Evolutionary conservation across 2,113 vertebrate genomes (phyloP), one percentile per base, ranked within the genome.

Genomic region (Trachemys scripta): DNA sequence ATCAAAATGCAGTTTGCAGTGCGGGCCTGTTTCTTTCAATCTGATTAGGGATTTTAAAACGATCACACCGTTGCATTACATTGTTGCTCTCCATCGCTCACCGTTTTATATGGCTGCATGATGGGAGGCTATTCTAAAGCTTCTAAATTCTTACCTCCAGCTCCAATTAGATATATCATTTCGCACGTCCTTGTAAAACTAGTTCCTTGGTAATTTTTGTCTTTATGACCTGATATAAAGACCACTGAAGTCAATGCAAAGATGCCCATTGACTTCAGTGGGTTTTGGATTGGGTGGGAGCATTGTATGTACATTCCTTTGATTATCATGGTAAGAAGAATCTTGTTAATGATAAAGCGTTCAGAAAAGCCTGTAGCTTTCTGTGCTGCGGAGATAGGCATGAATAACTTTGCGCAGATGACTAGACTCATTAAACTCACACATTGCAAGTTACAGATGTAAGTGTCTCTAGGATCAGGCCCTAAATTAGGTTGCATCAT

Each of bases 381-480:
- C 89, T 72, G 38, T 42, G 38, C 38, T 76, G 72, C 72, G 24
- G 42, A 42, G 22, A 45, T 45, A 76, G 38, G 38, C 38, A 45
- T 25, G 24, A 42, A 76, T 45, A 76, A 76, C 38, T 76, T 76
- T 76, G 7, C 22, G 27, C 72, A 2, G 54, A 1, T 0, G 31
- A 65, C 14, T n/a, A 69, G 62, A 19, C 35, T 69, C 17, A 69
- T 69, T 69, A 69, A 69, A 69, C 35, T n/a, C 62, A 69, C 62
- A 0, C n/a, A 10, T 85, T 85, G 91, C 65, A 86, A 92, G 5
- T 50, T 31, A 59, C 16, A n/a, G 8, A 16, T 69, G 12, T 0
- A 0, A 82, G 14, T n/a, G 31, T 47, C 91, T 85, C 88, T 65
- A 92, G n/a, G 54, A 87, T 54, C 76, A 69, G 47, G 90, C 89